Conservation (phyloP, 2,888 invertebrate species). For the Apodemia duryi region DNA sequence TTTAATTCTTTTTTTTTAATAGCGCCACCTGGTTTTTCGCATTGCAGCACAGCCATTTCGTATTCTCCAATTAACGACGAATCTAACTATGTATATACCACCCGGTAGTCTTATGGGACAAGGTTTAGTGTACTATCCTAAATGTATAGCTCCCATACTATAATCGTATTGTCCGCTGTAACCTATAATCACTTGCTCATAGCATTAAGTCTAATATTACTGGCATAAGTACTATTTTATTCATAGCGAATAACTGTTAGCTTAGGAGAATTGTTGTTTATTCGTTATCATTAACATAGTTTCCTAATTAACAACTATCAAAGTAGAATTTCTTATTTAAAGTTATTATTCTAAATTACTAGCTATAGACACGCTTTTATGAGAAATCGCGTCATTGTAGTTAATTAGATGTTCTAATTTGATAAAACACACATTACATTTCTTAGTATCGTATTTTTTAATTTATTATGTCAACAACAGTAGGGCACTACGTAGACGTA, state of each 20-base stretch:
- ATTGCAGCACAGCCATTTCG: too few species aligned
- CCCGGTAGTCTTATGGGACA: too few species aligned
- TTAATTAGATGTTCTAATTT: conserved; percentile 2
- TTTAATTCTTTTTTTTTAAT: too few species aligned
- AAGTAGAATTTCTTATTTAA: conserved; percentile 4
- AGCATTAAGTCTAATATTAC: not conserved
- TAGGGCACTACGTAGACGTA: too few species aligned
- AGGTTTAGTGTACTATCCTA: too few species aligned
- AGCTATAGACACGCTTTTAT: not conserved
- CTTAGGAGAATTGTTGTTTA: not conserved
- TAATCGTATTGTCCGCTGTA: not conserved
- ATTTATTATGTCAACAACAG: too few species aligned
- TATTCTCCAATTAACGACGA: too few species aligned
- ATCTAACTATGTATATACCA: too few species aligned
- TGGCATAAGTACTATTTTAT: not conserved
- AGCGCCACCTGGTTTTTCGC: too few species aligned
- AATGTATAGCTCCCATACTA: too few species aligned
- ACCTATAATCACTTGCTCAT: conserved; percentile 3
- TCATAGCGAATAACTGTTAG: not conserved
- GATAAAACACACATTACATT: not conserved
- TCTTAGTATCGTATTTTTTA: not conserved
- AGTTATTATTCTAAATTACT: conserved; percentile 6
- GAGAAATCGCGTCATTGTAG: not conserved
- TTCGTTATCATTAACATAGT: conserved; percentile 4
- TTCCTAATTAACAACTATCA: not conserved